Base-by-base conservation (phyloP, 2,888 invertebrate genomes). In the Podabrus alpinus region DNA sequence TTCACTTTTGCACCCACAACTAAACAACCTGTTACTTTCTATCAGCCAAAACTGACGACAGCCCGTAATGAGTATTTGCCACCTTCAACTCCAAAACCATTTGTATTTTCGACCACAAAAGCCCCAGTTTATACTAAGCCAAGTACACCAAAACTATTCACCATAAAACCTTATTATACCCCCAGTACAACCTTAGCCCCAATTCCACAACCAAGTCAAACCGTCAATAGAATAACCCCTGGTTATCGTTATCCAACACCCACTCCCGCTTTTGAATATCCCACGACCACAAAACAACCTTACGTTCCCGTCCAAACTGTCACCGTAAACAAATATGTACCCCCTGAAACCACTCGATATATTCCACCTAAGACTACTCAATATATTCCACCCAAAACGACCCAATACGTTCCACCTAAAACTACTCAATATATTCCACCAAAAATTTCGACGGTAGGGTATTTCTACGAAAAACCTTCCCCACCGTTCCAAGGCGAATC, bases 1-100 rank as follows among this genome's bases (percentile, higher is more conserved):
- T 70, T 75, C 59, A 74, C 74, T 29, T 73, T 74, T 24, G 59
- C 76, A 15, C 64, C 75, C 24, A 25, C 60, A 68, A 64, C 62
- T 19, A 17, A n/a, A 19, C 45, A 45, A 45, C 62, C 62, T 5
- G 19, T 64, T 9, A 64, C 62, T 19, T 19, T 13, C 21, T 64
- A 64, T 16, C 29, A 17, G 15, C 68, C 68, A 7, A 68, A 15
- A 45, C 1, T 13, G 9, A 62, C 73, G 1, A 66, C 71, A 9
- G 9, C 29, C 11, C 24, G 21, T 16, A 73, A 73, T 11, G 10
- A 64, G 16, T 74, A 74, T 66, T 13, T 74, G 60, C 73, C 73
- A 59, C 73, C 73, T 11, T 29, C 29, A 1, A 29, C 29, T 29
- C 29, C 29, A 3, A 45, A 45, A 45, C 45, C 45, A n/a, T 45